Conservation (phyloP, 2,113 vertebrate genomes). For the Sinocyclocheilus grahami region DNA sequence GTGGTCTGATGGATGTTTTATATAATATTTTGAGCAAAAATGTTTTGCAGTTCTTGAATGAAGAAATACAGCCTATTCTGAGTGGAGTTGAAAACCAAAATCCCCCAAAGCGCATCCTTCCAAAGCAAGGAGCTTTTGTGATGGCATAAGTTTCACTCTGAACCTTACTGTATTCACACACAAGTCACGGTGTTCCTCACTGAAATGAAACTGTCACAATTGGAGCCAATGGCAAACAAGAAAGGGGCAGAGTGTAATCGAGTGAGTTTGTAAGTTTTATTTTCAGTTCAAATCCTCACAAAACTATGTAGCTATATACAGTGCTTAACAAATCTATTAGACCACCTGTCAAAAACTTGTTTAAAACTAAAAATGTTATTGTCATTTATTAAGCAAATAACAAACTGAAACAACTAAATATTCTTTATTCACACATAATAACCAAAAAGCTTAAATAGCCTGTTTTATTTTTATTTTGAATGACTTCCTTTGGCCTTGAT, state of each 20-base stretch:
- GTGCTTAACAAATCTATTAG: not conserved
- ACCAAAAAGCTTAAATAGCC: too few species aligned
- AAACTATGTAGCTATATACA: not conserved
- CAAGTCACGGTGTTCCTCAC: slow-evolving; percentile 69
- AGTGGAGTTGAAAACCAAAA: slow-evolving; percentile 67
- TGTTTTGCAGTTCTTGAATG: slow-evolving; percentile 79
- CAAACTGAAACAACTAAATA: not conserved
- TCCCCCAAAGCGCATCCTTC: slow-evolving; percentile 59
- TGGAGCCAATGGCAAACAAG: too few species aligned
- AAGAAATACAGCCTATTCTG: slow-evolving; percentile 76
- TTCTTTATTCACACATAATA: too few species aligned
- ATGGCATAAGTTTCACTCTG: slow-evolving; percentile 58
- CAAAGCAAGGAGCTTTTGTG: slow-evolving; percentile 64
- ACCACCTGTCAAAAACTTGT: too few species aligned
- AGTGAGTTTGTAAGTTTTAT: too few species aligned
- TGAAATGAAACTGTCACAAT: not conserved
- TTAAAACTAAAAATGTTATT: too few species aligned
- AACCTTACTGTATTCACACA: slow-evolving; percentile 67
- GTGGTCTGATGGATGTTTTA: slow-evolving; percentile 69
- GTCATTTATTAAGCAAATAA: not conserved
- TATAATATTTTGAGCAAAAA: slow-evolving; percentile 69
- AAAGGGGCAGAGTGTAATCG: too few species aligned
- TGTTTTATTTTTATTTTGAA: too few species aligned
- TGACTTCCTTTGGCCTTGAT: too few species aligned
- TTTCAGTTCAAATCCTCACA: not conserved